phyloP scores from a whole-genome alignment of 1,140 invertebrate species.

The Thaumatotibia leucotreta region DNA sequence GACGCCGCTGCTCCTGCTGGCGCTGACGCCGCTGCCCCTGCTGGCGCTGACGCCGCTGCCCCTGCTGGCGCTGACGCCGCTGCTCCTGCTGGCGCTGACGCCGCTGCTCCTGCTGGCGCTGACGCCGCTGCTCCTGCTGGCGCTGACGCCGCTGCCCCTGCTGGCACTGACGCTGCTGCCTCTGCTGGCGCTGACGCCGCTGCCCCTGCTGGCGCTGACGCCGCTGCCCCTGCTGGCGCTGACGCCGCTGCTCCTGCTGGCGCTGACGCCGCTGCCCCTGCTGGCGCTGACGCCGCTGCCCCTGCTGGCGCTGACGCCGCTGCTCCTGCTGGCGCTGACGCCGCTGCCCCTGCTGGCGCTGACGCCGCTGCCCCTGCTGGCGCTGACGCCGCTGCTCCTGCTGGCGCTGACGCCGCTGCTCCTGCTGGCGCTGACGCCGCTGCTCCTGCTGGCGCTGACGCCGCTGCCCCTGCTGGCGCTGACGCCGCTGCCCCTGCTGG shows the following conservation, averaged over 20 bases:
- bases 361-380: background rate
- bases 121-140: background rate
- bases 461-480: background rate
- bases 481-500: background rate
- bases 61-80: background rate
- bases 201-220: background rate
- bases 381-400: background rate
- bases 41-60: background rate
- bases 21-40: background rate
- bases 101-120: background rate
- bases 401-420: background rate
- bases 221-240: background rate
- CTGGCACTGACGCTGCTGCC: background rate
- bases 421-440: background rate
- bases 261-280: background rate
- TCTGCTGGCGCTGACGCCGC: background rate
- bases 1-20: background rate
- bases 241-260: background rate
- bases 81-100: background rate
- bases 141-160: background rate
- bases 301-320: background rate
- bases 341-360: background rate
- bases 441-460: too few relatives aligned
- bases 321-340: too few relatives aligned
- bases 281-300: background rate